Evolutionary conservation across 2,113 vertebrate species (phyloP).

Genomic region (human (Homo sapiens)): GRCh38 chr6:51827001-51827500

Average conservation of each 20-base stretch:
- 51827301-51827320: slow-evolving; percentile 43
- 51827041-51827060: slow-evolving; percentile 81
- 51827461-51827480: not conserved
- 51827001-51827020: slow-evolving; percentile 82
- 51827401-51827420: slow-evolving; percentile 3
- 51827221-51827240: slow-evolving; percentile 71
- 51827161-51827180: slow-evolving; percentile 80
- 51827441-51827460: not conserved
- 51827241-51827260: slow-evolving; percentile 67
- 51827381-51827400: slow-evolving; percentile 28
- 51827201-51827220: slow-evolving; percentile 79
- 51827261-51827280: slow-evolving; percentile 61
- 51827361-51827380: slow-evolving; percentile 3
- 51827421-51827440: not conserved
- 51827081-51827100: slow-evolving; percentile 82
- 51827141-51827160: slow-evolving; percentile 82
- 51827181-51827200: slow-evolving; percentile 81
- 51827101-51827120: slow-evolving; percentile 81
- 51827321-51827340: slow-evolving; percentile 49
- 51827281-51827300: slow-evolving; percentile 13
- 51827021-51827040: slow-evolving; percentile 81
- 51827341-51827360: not conserved
- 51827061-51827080: slow-evolving; percentile 81
- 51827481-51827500: not conserved
- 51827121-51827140: slow-evolving; percentile 79